Evolutionary conservation across 2,888 invertebrate genomes (phyloP).

Genomic region (Galeopsomyia nigrocyanea): DNA sequence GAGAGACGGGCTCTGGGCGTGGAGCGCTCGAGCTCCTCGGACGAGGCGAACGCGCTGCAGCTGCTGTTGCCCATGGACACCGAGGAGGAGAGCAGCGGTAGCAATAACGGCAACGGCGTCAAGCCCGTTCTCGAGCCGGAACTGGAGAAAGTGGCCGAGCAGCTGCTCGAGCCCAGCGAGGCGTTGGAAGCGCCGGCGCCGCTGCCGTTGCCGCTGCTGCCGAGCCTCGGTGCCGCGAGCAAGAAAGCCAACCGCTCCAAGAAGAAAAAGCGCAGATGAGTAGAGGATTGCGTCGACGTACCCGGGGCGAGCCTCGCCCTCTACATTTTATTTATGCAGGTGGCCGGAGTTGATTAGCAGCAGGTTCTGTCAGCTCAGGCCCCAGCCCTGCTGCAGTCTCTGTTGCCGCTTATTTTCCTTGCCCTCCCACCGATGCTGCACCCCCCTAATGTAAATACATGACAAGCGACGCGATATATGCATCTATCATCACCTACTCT

Average conservation of each 20-base stretch:
- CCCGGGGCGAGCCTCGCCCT: constrained; percentile 67
- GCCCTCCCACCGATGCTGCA: too few species aligned
- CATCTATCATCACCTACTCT: too few species aligned
- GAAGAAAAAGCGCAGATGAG: constrained; percentile 68
- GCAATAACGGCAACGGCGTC: constrained; percentile 6
- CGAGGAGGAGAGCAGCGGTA: constrained; percentile 41
- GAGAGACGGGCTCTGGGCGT: constrained; percentile 46
- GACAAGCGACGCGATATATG: too few species aligned
- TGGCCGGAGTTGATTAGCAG: constrained; percentile 64
- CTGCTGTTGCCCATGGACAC: constrained; percentile 42
- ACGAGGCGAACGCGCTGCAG: constrained; percentile 55
- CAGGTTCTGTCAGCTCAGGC: background rate
- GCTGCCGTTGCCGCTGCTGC: constrained; percentile 42
- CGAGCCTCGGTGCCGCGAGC: constrained; percentile 45
- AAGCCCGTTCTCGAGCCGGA: background rate
- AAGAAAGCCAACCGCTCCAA: constrained; percentile 63
- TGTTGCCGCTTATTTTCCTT: too few species aligned
- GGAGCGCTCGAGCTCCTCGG: constrained; percentile 59
- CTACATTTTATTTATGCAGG: constrained; percentile 66
- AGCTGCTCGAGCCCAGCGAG: background rate
- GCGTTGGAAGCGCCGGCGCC: background rate
- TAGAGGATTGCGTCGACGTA: constrained; percentile 68
- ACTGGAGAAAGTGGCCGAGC: constrained; percentile 12
- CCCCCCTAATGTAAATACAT: too few species aligned
- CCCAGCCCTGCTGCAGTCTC: too few species aligned